Evolutionary conservation across 2,113 vertebrate species (phyloP).

Genomic region (Genyomyrus donnyi): DNA sequence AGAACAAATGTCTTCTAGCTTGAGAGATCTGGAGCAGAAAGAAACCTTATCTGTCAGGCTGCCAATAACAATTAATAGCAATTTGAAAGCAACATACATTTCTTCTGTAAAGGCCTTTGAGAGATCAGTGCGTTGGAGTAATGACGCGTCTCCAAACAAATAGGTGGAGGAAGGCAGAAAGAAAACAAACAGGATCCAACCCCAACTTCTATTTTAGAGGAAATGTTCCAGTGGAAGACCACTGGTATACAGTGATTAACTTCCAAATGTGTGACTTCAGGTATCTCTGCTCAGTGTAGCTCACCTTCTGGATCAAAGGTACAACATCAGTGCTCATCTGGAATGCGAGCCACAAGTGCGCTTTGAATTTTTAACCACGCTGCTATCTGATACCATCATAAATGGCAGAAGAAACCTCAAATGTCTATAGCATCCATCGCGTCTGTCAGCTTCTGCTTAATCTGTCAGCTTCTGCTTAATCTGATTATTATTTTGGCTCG

Average conservation of each 20-base stretch:
- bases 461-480: background rate
- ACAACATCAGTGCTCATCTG: background rate
- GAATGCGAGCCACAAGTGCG: background rate
- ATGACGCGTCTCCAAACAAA: background rate
- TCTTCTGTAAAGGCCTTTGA: background rate
- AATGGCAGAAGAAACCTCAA: background rate
- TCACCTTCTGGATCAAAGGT: background rate
- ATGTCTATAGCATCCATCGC: background rate
- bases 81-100: background rate
- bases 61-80: background rate
- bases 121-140: background rate
- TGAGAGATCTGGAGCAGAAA: background rate
- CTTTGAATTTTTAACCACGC: background rate
- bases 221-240: background rate
- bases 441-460: background rate
- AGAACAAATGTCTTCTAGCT: background rate
- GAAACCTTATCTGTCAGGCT: background rate
- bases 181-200: background rate
- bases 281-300: background rate
- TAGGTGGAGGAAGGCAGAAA: background rate
- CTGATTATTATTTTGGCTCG: background rate
- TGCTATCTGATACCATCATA: background rate
- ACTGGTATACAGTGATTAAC: background rate
- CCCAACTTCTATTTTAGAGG: background rate
- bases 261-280: background rate